A percentile compares a stretch with the other conserved stretches of the same genome.
Conservation (phyloP, 2,797 vertebrate species). For the Phoeniculus purpureus region DNA sequence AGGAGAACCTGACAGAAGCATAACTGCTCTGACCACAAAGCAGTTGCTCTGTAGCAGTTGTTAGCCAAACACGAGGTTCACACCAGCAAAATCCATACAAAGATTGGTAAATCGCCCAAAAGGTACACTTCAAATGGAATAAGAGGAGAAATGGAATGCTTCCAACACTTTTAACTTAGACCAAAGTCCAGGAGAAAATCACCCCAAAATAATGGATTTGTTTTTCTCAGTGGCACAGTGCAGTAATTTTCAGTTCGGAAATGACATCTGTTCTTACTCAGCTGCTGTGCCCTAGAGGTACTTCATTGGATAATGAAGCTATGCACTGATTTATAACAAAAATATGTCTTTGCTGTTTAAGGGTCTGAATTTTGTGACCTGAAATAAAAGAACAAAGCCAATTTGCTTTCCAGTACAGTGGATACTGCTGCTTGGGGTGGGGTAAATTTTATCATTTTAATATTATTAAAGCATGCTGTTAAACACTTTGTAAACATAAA, state of each 20-base stretch:
- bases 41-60: background rate
- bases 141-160: background rate
- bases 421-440: background rate
- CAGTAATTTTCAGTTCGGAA: background rate
- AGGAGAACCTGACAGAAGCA: constrained; percentile 25
- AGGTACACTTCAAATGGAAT: background rate
- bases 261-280: background rate
- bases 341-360: background rate
- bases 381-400: background rate
- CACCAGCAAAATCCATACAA: background rate
- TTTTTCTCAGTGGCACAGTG: background rate
- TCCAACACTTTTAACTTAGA: background rate
- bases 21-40: constrained; percentile 32
- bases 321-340: background rate
- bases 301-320: background rate
- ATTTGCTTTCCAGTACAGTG: background rate
- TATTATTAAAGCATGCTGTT: background rate
- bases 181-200: background rate
- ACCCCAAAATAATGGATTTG: background rate
- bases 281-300: background rate
- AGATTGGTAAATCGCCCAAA: background rate
- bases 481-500: background rate
- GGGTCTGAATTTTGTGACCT: background rate
- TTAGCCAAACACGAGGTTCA: background rate
- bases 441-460: background rate